These are phyloP conservation scores for Dipus sagitta DNA, from an alignment of 2,797 vertebrate species.

Conservation along the genomic window DNA sequence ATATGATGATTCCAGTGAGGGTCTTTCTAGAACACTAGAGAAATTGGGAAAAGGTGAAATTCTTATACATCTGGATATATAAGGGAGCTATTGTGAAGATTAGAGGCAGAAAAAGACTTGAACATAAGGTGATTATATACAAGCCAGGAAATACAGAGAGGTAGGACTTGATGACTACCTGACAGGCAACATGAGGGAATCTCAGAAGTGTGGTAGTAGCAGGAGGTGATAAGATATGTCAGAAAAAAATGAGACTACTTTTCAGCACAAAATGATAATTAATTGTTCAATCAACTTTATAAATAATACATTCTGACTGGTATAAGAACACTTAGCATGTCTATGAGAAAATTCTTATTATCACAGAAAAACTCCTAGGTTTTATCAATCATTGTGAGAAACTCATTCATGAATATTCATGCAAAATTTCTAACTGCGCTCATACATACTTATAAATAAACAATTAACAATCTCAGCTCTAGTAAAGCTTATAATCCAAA, in stretches of 20 bases:
- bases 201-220: no score
- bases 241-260: background rate
- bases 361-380: background rate
- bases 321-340: background rate
- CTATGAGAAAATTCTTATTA: background rate
- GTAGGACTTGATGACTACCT: no score
- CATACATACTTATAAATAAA: background rate
- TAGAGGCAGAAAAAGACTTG: background rate
- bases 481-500: background rate
- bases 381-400: background rate
- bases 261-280: background rate
- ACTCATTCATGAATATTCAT: background rate
- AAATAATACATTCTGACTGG: background rate
- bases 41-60: background rate
- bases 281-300: background rate
- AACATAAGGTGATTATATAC: background rate
- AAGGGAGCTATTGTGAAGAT: background rate
- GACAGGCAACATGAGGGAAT: background rate
- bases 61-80: background rate
- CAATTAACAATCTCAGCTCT: background rate
- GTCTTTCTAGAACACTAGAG: no score
- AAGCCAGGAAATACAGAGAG: background rate
- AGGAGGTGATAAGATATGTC: background rate
- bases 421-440: background rate
- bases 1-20: no score